Percentiles rank a stretch among this genome's conserved stretches.
phyloP scores from a whole-genome alignment of 2,113 vertebrate species.

The Tenebrosternarchus preto region DNA sequence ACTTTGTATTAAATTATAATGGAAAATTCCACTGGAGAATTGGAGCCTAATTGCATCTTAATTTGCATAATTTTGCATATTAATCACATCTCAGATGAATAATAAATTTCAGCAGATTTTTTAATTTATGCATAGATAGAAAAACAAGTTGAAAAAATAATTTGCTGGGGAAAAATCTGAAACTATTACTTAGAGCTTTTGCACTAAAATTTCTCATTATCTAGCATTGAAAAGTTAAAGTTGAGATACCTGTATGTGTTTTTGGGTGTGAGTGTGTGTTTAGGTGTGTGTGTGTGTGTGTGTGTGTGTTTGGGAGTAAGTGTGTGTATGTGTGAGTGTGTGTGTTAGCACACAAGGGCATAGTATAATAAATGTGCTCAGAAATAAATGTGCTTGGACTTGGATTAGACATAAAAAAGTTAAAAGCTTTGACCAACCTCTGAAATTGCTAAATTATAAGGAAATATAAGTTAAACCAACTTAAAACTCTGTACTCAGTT shows the following conservation, averaged over 20 bases:
- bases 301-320: slow-evolving; percentile 25
- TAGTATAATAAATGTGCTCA: no score
- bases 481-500: no score
- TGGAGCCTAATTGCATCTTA: slow-evolving; percentile 99
- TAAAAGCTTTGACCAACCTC: no score
- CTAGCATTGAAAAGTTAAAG: slow-evolving; percentile 80
- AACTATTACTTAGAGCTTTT: slow-evolving; percentile 95
- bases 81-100: slow-evolving; percentile 99
- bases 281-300: slow-evolving; percentile 9
- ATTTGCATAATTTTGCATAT: slow-evolving; percentile 99
- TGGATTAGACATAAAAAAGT: not conserved
- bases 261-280: slow-evolving; percentile 12
- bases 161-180: slow-evolving; percentile 85
- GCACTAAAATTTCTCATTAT: slow-evolving; percentile 96
- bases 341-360: no score
- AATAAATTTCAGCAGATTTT: slow-evolving; percentile 99
- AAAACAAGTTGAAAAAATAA: slow-evolving; percentile 98
- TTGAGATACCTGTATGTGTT: slow-evolving; percentile 1
- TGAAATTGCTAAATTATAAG: no score
- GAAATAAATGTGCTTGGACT: no score
- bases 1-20: slow-evolving; percentile 99
- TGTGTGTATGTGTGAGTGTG: not conserved
- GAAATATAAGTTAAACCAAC: no score
- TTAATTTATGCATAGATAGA: slow-evolving; percentile 99
- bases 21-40: slow-evolving; percentile 99